Conservation (phyloP, 1,140 invertebrate species). For the Spodoptera litura region DNA sequence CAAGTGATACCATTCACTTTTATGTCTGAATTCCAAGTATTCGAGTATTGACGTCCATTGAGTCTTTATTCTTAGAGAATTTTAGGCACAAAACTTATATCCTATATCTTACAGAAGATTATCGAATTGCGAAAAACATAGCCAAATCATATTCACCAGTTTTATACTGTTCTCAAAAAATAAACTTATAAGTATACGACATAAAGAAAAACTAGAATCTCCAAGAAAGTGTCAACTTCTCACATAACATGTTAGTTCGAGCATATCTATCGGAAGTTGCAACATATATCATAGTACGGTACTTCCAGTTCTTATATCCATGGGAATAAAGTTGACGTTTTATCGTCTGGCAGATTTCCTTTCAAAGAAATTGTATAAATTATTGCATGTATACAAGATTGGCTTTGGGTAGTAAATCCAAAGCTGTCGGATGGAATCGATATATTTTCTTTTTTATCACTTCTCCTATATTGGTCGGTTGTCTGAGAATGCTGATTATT, state of each 20-base stretch:
- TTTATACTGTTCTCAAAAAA: too few species aligned
- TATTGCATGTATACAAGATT: conserved; percentile 12
- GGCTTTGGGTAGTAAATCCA: conserved; percentile 26
- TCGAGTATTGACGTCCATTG: too few species aligned
- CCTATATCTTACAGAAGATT: too few species aligned
- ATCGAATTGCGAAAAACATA: too few species aligned
- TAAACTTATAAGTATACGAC: too few species aligned
- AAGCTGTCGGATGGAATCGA: conserved; percentile 10
- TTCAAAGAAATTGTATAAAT: conserved; percentile 38
- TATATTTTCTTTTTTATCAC: neutral
- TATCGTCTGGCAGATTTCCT: conserved; percentile 19
- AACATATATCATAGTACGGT: conserved; percentile 1
- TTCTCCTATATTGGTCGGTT: neutral
- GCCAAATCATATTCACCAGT: too few species aligned
- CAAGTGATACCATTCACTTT: too few species aligned
- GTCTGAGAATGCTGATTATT: too few species aligned
- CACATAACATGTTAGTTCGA: neutral
- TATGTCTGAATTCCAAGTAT: too few species aligned
- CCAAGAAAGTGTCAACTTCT: neutral
- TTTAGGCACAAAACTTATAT: too few species aligned
- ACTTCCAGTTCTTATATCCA: neutral
- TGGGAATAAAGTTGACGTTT: conserved; percentile 13
- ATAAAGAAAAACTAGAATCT: neutral
- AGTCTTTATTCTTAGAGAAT: too few species aligned
- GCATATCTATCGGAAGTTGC: conserved; percentile 9